Evolutionary conservation across 2,888 invertebrate genomes (phyloP).

Genomic region (Eugnorisma glareosa): DNA sequence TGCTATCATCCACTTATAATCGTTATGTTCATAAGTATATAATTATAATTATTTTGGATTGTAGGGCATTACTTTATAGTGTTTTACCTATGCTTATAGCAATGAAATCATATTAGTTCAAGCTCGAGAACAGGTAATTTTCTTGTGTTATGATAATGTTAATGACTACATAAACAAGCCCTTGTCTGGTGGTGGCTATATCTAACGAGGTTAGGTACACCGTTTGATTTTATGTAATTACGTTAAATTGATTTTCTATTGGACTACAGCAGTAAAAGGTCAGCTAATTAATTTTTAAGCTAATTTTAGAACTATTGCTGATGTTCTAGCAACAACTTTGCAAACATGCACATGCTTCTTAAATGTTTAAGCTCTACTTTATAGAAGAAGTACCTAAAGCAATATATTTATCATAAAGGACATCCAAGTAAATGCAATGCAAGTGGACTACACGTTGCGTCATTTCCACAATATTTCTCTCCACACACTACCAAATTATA

Average conservation of each 20-base stretch:
- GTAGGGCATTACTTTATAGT: conserved; percentile 15
- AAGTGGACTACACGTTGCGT: neutral
- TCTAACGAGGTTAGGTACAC: conserved; percentile 21
- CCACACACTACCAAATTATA: neutral
- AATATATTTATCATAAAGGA: neutral
- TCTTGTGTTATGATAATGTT: conserved; percentile 29
- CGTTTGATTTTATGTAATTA: conserved; percentile 38
- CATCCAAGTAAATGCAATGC: neutral
- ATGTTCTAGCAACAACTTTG: neutral
- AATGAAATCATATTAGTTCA: conserved; percentile 1
- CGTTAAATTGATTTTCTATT: neutral
- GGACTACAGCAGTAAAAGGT: neutral
- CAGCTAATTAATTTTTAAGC: neutral
- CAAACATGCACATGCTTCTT: neutral
- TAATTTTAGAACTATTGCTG: too few species aligned
- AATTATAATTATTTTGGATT: too few species aligned
- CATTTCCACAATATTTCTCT: neutral
- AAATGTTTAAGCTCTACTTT: neutral
- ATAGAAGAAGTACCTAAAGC: neutral
- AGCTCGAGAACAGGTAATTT: conserved; percentile 13
- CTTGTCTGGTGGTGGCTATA: neutral
- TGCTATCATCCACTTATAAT: conserved; percentile 3
- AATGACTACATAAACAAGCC: conserved; percentile 11
- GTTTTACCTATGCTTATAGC: neutral
- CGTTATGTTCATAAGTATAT: neutral